A percentile compares a stretch with the other conserved stretches of the same genome.
Evolutionary conservation across 23 tunicate genomes (phyloP).

Genomic region (Ascidia mentula): DNA sequence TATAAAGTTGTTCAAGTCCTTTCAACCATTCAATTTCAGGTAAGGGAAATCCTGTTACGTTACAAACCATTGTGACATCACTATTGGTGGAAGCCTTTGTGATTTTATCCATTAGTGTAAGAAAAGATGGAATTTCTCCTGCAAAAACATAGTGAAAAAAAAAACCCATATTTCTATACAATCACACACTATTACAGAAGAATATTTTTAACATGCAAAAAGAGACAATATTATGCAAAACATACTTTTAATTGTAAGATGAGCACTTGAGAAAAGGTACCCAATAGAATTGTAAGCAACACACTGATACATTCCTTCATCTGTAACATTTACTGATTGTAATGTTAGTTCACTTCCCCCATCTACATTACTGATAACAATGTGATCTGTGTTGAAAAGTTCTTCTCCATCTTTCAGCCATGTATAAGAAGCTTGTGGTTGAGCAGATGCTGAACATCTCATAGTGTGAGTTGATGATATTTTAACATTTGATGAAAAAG

Average conservation of each 20-base stretch:
- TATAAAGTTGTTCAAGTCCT: no score
- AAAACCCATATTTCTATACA: no score
- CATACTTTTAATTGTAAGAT: constrained; percentile 30
- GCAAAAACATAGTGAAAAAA: no score
- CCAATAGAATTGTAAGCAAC: constrained; percentile 36
- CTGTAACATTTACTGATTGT: constrained; percentile 1
- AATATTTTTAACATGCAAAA: no score
- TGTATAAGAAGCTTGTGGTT: constrained; percentile 13
- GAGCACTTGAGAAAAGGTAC: constrained; percentile 43
- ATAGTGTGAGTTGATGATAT: not conserved
- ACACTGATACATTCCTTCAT: constrained; percentile 62
- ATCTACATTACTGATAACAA: not conserved
- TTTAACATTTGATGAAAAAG: constrained; percentile 8
- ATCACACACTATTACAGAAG: no score
- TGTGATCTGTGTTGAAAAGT: not conserved
- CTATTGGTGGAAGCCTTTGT: no score
- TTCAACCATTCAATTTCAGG: no score
- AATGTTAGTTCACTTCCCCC: constrained; percentile 16
- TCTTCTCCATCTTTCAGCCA: constrained; percentile 48
- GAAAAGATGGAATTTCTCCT: no score
- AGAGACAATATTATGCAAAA: no score
- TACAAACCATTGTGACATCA: no score
- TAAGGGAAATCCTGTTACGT: no score
- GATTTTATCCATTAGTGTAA: no score
- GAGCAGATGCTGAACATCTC: constrained; percentile 29